Conservation (phyloP, 2,113 vertebrate species). For the Orycteropus afer region DNA sequence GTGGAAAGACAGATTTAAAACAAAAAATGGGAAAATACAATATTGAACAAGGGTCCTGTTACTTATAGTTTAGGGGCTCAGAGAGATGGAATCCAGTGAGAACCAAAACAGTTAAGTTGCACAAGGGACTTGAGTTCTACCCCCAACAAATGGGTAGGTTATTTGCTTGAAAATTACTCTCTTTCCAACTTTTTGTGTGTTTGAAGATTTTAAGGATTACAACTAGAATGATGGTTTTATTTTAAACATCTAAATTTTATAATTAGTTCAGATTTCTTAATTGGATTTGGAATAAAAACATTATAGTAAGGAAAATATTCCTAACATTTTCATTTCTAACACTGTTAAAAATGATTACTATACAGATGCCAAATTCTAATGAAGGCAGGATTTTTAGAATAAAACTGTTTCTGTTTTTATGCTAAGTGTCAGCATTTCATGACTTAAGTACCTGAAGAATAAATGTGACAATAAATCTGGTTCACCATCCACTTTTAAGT, state of each 20-base stretch:
- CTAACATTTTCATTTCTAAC: background rate
- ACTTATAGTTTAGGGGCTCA: background rate
- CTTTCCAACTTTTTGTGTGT: background rate
- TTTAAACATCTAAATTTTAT: background rate
- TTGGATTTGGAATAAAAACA: background rate
- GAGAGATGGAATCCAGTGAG: background rate
- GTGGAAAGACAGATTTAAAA: background rate
- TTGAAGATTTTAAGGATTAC: background rate
- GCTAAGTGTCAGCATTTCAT: background rate
- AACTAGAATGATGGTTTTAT: background rate
- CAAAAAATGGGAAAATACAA: background rate
- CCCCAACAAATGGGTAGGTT: background rate
- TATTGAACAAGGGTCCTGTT: background rate
- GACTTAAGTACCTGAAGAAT: background rate
- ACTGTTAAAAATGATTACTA: background rate
- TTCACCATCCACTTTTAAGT: background rate
- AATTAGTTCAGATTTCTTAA: background rate
- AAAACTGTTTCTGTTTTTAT: slow-evolving; percentile 39
- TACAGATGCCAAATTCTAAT: background rate
- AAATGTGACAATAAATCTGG: slow-evolving; percentile 16
- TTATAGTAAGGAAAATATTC: background rate
- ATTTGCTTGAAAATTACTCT: background rate
- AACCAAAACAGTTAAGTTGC: background rate
- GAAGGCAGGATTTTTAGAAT: background rate
- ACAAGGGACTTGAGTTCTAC: background rate